A percentile compares a stretch with the other conserved stretches of the same genome.
Evolutionary conservation across 2,113 vertebrate species (phyloP).

Genomic region (Desmodus rotundus): DNA sequence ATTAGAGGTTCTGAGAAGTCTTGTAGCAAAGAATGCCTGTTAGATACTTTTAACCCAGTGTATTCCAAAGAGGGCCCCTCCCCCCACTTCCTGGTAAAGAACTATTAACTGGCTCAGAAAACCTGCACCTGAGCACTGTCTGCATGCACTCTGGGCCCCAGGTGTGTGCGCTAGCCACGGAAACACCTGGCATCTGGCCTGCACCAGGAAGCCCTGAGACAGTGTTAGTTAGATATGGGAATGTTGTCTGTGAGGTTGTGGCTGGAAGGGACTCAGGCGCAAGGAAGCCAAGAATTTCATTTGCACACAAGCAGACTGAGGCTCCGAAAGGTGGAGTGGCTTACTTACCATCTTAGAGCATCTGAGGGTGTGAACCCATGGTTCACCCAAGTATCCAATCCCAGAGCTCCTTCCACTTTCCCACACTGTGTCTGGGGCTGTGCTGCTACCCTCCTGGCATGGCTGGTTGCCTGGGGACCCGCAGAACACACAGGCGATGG

Average conservation of each 20-base stretch:
- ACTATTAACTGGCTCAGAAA: neutral
- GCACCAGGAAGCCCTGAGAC: neutral
- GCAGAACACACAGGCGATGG: neutral
- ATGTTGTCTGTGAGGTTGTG: neutral
- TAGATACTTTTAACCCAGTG: neutral
- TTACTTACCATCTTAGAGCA: neutral
- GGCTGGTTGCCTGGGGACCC: neutral
- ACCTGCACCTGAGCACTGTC: neutral
- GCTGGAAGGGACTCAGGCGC: neutral
- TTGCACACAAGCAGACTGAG: neutral
- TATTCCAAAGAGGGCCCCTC: neutral
- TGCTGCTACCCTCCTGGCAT: neutral
- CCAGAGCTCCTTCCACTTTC: neutral
- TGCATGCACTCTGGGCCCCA: neutral
- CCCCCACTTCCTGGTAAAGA: neutral
- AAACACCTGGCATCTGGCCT: neutral
- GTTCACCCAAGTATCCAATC: neutral
- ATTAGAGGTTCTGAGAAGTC: neutral
- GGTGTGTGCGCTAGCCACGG: neutral
- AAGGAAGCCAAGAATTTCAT: neutral
- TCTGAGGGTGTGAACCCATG: neutral
- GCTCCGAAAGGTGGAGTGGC: neutral
- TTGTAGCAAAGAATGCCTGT: neutral
- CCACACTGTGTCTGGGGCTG: neutral
- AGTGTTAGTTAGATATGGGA: neutral